phyloP scores from a whole-genome alignment of 2,797 vertebrate genomes.

The Siniperca scherzeri region DNA sequence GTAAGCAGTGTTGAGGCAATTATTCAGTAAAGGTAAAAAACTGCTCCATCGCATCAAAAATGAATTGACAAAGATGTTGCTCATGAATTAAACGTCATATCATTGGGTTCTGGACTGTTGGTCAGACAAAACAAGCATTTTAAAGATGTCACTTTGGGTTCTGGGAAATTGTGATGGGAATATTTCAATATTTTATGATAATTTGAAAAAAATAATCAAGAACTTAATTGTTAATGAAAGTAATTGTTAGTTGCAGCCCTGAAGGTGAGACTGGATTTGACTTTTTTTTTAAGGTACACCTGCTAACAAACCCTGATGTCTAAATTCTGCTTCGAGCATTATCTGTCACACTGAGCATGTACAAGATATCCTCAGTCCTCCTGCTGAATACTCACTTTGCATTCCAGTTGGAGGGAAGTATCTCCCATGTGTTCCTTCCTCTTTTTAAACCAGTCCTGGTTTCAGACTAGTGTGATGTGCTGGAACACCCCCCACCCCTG shows the following conservation, averaged over 20 bases:
- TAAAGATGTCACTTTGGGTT: not conserved
- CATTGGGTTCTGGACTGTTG: too few relatives aligned
- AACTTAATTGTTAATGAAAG: too few relatives aligned
- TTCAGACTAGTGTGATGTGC: constrained; percentile 20
- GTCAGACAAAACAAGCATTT: too few relatives aligned
- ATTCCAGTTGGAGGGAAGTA: not conserved
- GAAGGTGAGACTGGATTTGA: not conserved
- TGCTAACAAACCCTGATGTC: not conserved
- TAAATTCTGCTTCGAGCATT: not conserved
- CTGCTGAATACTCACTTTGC: not conserved
- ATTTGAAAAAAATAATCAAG: too few relatives aligned
- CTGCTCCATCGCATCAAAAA: too few relatives aligned
- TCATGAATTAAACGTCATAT: too few relatives aligned
- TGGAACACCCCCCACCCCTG: not conserved
- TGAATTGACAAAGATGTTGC: too few relatives aligned
- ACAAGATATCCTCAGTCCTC: too few relatives aligned
- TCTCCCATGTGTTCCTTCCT: not conserved
- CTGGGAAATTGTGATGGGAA: not conserved
- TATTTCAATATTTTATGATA: too few relatives aligned
- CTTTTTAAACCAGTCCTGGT: constrained; percentile 27
- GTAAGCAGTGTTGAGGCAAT: constrained; percentile 76
- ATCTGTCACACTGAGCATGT: too few relatives aligned
- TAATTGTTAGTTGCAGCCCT: not conserved
- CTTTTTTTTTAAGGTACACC: not conserved
- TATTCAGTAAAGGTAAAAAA: too few relatives aligned